A percentile compares a stretch with the other conserved stretches of the same genome.
Evolutionary conservation across 2,797 vertebrate species (phyloP).

Genomic region (Chrysolophus pictus): DNA sequence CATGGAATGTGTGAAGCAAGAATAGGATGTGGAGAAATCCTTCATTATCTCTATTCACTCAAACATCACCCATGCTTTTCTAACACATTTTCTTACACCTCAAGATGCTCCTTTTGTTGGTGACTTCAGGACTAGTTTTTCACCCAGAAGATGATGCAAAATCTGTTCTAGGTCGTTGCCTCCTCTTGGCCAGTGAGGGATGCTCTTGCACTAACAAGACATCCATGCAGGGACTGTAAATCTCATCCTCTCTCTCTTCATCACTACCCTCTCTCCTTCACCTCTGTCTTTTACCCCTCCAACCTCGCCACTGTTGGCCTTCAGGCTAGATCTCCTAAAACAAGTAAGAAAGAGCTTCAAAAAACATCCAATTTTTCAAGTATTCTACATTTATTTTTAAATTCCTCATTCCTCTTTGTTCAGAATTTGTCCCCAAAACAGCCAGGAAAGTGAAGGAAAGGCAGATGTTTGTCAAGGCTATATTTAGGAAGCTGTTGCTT

Average conservation of each 20-base stretch:
- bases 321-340: not conserved
- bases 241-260: not conserved
- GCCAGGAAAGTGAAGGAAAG: slow-evolving; percentile 8
- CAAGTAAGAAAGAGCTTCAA: not conserved
- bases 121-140: not conserved
- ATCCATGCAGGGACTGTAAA: not conserved
- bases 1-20: not conserved
- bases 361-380: not conserved
- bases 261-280: not conserved
- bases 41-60: not conserved
- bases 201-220: slow-evolving; percentile 50
- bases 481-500: slow-evolving; percentile 34
- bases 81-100: not conserved
- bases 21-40: not conserved
- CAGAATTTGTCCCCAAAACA: slow-evolving; percentile 11
- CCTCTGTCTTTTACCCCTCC: not conserved
- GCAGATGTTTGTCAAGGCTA: slow-evolving; percentile 23
- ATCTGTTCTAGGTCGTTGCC: slow-evolving; percentile 13
- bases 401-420: slow-evolving; percentile 13
- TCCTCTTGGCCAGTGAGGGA: slow-evolving; percentile 36
- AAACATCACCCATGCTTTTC: not conserved
- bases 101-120: not conserved
- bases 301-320: not conserved
- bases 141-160: not conserved
- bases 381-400: not conserved